These are phyloP conservation scores for Drosophila rhopaloa DNA, from an alignment of 1,140 invertebrate genomes.

Conservation along the genomic window DNA sequence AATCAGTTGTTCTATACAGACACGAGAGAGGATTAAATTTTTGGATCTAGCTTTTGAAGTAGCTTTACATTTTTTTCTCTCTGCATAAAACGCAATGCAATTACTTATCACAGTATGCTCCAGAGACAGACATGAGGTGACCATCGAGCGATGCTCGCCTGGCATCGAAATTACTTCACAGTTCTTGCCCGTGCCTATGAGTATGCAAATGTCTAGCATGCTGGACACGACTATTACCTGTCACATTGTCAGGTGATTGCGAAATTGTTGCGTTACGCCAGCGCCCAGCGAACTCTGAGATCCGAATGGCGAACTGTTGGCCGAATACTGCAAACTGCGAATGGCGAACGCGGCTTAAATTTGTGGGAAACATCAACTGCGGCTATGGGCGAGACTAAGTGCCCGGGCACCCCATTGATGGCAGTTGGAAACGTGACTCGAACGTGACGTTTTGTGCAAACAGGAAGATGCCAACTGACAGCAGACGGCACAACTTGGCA, in stretches of 20 bases:
- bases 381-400: conserved; percentile 60
- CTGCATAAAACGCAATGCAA: conserved; percentile 64
- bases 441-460: conserved; percentile 82
- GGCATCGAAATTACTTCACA: conserved; percentile 73
- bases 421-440: conserved; percentile 78
- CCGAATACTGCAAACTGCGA: conserved; percentile 13
- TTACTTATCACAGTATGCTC: conserved; percentile 81
- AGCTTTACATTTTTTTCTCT: neutral
- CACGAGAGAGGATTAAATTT: too few species aligned
- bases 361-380: conserved; percentile 81
- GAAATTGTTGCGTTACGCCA: conserved; percentile 82
- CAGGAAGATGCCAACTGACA: conserved; percentile 81
- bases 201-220: conserved; percentile 70
- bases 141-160: conserved; percentile 34
- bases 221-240: conserved; percentile 83
- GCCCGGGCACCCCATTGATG: conserved; percentile 53
- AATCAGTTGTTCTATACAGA: too few species aligned
- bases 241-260: conserved; percentile 83
- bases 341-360: conserved; percentile 65
- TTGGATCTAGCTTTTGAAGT: too few species aligned
- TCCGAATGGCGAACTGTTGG: conserved; percentile 19
- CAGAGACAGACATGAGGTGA: conserved; percentile 31
- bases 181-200: conserved; percentile 45
- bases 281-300: conserved; percentile 29
- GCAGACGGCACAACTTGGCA: conserved; percentile 31